phyloP scores from a whole-genome alignment of 2,797 vertebrate species.

The Premnoplex brunnescens region DNA sequence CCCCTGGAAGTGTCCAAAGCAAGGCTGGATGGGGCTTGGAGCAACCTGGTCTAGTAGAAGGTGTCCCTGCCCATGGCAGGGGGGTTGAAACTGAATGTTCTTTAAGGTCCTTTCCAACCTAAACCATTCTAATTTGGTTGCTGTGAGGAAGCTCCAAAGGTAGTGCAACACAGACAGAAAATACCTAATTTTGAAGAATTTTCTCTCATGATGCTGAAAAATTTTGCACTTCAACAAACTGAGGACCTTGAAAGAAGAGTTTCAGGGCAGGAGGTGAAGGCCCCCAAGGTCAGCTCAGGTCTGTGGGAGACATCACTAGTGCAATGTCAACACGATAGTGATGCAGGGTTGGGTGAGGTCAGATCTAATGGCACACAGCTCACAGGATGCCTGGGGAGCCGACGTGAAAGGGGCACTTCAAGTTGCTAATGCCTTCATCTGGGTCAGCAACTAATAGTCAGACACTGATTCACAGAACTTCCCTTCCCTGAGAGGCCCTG shows the following conservation, averaged over 20 bases:
- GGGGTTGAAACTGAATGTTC: neutral
- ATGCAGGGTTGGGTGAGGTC: neutral
- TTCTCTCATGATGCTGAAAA: neutral
- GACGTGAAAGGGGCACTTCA: neutral
- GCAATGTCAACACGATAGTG: neutral
- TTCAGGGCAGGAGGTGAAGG: neutral
- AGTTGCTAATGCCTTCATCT: neutral
- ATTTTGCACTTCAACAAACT: neutral
- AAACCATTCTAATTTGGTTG: neutral
- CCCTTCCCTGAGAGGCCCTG: neutral
- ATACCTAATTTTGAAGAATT: neutral
- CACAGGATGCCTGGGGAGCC: neutral
- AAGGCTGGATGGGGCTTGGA: fast-evolving
- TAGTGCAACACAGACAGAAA: neutral
- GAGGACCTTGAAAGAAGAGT: neutral
- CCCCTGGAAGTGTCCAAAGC: neutral
- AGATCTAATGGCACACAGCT: neutral
- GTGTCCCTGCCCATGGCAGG: neutral
- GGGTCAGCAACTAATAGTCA: neutral
- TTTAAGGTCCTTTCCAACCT: neutral
- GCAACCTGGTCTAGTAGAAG: neutral
- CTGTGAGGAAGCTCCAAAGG: neutral
- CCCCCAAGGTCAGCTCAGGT: neutral
- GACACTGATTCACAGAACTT: conserved; percentile 20
- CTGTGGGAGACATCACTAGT: neutral